phyloP scores from a whole-genome alignment of 2,797 vertebrate species.

The Champsocephalus esox region DNA sequence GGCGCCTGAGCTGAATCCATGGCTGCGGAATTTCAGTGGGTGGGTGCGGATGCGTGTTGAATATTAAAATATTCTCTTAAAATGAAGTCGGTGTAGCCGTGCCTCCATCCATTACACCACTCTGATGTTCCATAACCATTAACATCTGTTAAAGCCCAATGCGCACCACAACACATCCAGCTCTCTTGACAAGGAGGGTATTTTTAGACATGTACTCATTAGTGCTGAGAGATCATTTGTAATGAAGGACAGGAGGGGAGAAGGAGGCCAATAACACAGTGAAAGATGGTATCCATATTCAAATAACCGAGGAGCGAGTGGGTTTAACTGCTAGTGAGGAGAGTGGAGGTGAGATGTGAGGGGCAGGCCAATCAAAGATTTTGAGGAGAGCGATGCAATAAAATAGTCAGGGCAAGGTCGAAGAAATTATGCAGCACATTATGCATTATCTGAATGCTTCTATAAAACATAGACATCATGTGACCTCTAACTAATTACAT shows the following conservation, averaged over 20 bases:
- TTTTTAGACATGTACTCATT: slow-evolving; percentile 87
- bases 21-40: slow-evolving; percentile 68
- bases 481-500: slow-evolving; percentile 62
- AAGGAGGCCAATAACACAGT: slow-evolving; percentile 66
- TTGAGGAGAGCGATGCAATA: slow-evolving; percentile 58
- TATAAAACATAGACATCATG: slow-evolving; percentile 53
- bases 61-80: slow-evolving; percentile 69
- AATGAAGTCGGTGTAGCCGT: slow-evolving; percentile 61
- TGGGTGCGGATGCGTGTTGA: slow-evolving; percentile 63
- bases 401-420: slow-evolving; percentile 72
- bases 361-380: slow-evolving; percentile 66
- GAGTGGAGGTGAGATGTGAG: slow-evolving; percentile 62
- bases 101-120: slow-evolving; percentile 71
- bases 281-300: slow-evolving; percentile 75
- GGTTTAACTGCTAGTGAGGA: slow-evolving; percentile 52
- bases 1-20: slow-evolving; percentile 52
- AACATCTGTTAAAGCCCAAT: slow-evolving; percentile 82
- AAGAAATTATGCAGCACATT: slow-evolving; percentile 69
- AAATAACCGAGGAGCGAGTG: slow-evolving; percentile 68
- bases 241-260: slow-evolving; percentile 73
- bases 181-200: slow-evolving; percentile 78
- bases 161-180: slow-evolving; percentile 74
- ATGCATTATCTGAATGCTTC: slow-evolving; percentile 40
- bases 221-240: slow-evolving; percentile 83
- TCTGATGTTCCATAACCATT: slow-evolving; percentile 80